Conservation (phyloP, 2,113 vertebrate genomes). For the Condylura cristata region DNA sequence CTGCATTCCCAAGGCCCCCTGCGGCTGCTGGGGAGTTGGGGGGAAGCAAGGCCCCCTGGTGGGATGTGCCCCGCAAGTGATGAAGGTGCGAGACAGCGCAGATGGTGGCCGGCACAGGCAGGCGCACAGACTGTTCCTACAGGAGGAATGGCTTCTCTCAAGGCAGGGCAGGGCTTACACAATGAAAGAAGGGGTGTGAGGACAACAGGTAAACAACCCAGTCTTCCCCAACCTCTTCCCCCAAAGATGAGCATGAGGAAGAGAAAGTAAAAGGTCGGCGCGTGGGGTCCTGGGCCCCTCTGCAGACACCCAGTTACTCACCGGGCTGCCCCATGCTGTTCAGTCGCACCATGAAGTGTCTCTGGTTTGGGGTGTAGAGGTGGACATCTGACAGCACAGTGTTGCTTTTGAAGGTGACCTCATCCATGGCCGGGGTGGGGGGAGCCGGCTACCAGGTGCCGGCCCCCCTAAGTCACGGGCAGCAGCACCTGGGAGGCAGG, state of each 20-base stretch:
- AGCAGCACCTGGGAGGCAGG: constrained; percentile 50
- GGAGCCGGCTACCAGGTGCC: background rate
- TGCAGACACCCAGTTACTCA: constrained; percentile 66
- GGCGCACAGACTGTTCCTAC: too few species aligned
- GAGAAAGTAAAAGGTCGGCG: background rate
- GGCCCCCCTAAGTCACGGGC: background rate
- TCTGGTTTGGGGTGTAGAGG: constrained; percentile 86
- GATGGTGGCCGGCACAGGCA: background rate
- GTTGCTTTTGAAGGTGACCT: constrained; percentile 87
- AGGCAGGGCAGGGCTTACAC: background rate
- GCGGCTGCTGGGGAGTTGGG: background rate
- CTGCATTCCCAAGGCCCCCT: background rate
- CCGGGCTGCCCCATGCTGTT: constrained; percentile 91
- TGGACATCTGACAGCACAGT: constrained; percentile 93
- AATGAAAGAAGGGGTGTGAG: background rate
- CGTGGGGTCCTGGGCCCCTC: background rate
- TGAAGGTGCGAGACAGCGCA: accelerated
- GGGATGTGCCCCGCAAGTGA: background rate
- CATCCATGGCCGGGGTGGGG: constrained; percentile 86
- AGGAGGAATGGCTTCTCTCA: background rate
- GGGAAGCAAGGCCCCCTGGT: background rate
- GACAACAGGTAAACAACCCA: background rate
- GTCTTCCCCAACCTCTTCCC: background rate
- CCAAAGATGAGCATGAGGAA: background rate
- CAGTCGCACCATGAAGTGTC: constrained; percentile 91